These are phyloP conservation scores for Benitochromis conjunctus DNA, from an alignment of 2,113 vertebrate species.

Conservation along the genomic window DNA sequence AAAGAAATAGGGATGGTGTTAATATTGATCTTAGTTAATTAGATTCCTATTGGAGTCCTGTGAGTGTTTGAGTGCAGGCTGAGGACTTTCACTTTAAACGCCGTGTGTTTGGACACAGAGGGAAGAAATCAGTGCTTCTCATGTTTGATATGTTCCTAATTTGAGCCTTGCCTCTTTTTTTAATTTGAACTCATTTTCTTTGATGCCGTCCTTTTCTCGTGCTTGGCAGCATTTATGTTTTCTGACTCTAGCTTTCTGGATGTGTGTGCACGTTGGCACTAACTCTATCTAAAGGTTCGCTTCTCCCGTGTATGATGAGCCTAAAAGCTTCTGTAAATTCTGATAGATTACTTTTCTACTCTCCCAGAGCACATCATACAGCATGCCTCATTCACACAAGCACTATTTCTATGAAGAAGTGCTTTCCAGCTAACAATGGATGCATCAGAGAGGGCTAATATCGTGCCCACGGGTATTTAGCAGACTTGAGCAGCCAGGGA, in stretches of 20 bases:
- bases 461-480: not conserved
- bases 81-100: constrained; percentile 58
- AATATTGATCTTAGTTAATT: constrained; percentile 78
- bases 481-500: not conserved
- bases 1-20: constrained; percentile 48
- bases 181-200: constrained; percentile 26
- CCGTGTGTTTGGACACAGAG: constrained; percentile 43
- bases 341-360: not conserved
- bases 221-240: constrained; percentile 11
- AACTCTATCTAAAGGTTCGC: not conserved
- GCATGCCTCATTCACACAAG: not conserved
- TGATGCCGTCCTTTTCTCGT: not conserved
- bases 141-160: constrained; percentile 53
- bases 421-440: not conserved
- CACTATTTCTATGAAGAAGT: not conserved
- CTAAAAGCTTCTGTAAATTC: not conserved
- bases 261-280: not conserved
- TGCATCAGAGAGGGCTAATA: not conserved
- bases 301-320: not conserved
- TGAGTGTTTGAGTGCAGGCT: constrained; percentile 56
- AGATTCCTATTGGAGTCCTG: constrained; percentile 68
- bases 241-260: not conserved
- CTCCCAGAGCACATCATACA: not conserved
- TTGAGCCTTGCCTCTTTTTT: not conserved
- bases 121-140: constrained; percentile 31